Conservation (phyloP, 2,888 invertebrate species). For the Platycheirus rosarum region DNA sequence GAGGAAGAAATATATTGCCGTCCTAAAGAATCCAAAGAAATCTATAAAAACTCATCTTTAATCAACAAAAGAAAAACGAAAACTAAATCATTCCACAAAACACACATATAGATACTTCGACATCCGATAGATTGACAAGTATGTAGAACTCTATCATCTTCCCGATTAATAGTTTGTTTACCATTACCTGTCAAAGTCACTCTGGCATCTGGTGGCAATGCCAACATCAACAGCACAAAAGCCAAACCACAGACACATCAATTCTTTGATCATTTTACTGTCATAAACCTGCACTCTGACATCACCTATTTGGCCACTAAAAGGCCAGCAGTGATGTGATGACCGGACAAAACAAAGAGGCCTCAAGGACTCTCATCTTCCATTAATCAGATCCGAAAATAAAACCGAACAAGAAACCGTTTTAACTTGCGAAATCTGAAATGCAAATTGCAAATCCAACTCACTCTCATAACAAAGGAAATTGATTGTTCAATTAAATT, state of each 20-base stretch:
- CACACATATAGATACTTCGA: not conserved
- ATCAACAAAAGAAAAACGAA: too few relatives aligned
- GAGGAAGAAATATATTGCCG: too few relatives aligned
- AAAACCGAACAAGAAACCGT: constrained; percentile 3
- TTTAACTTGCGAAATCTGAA: constrained; percentile 59
- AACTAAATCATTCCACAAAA: constrained; percentile 6
- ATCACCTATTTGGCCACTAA: constrained; percentile 40
- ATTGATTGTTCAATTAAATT: constrained; percentile 73
- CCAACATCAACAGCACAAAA: constrained; percentile 21
- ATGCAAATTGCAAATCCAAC: constrained; percentile 71
- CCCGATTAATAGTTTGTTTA: constrained; percentile 41
- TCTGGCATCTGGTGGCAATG: constrained; percentile 63
- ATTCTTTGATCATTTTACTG: constrained; percentile 38
- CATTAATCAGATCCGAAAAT: not conserved
- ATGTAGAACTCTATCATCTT: constrained; percentile 19
- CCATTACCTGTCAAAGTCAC: constrained; percentile 39
- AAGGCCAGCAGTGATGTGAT: not conserved
- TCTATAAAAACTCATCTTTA: too few relatives aligned
- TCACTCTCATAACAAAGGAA: constrained; percentile 52
- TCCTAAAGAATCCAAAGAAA: too few relatives aligned
- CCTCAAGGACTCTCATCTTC: constrained; percentile 20
- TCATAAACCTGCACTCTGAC: constrained; percentile 63
- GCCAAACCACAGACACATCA: constrained; percentile 58
- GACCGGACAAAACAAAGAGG: constrained; percentile 33
- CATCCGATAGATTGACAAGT: constrained; percentile 2